A percentile compares a stretch with the other conserved stretches of the same genome.
Evolutionary conservation across 1,140 invertebrate genomes (phyloP).

Genomic region (Gryon sp.): DNA sequence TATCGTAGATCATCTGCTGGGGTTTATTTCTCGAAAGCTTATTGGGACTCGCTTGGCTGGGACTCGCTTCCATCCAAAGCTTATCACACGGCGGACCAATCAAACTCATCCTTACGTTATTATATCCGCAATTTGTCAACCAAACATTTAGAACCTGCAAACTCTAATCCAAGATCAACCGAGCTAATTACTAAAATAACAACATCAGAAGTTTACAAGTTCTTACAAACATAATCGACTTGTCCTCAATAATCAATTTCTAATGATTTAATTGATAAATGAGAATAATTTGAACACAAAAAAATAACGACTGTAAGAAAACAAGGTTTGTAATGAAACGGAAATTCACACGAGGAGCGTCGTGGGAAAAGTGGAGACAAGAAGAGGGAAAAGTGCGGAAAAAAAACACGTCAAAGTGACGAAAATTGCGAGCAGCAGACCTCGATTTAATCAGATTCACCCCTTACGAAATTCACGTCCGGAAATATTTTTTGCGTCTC

Average conservation of each 20-base stretch:
- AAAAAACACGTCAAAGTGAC: conserved; percentile 35
- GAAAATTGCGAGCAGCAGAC: conserved; percentile 46
- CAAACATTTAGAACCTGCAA: too few species aligned
- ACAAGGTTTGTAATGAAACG: neutral
- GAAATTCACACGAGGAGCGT: conserved; percentile 35
- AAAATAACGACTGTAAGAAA: too few species aligned
- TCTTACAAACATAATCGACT: too few species aligned
- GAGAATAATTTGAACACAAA: too few species aligned
- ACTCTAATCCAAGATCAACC: too few species aligned
- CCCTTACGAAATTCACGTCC: conserved; percentile 62
- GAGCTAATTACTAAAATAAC: too few species aligned
- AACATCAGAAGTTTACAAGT: too few species aligned
- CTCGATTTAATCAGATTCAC: conserved; percentile 78
- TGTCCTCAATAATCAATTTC: too few species aligned
- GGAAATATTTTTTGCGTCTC: conserved; percentile 44
- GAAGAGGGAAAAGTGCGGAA: conserved; percentile 22
- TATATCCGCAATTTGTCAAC: neutral
- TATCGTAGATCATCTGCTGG: conserved; percentile 50
- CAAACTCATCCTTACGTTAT: conserved; percentile 19
- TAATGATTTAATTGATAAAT: too few species aligned
- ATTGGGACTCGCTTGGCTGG: conserved; percentile 38
- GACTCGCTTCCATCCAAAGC: conserved; percentile 51
- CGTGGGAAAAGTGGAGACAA: conserved; percentile 48
- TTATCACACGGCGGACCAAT: conserved; percentile 44
- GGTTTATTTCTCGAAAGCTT: conserved; percentile 46